A percentile compares a stretch with the other conserved stretches of the same genome.
These are phyloP conservation scores for Paracanthobrama guichenoti DNA, from an alignment of 2,113 vertebrate species.

Conservation along the genomic window DNA sequence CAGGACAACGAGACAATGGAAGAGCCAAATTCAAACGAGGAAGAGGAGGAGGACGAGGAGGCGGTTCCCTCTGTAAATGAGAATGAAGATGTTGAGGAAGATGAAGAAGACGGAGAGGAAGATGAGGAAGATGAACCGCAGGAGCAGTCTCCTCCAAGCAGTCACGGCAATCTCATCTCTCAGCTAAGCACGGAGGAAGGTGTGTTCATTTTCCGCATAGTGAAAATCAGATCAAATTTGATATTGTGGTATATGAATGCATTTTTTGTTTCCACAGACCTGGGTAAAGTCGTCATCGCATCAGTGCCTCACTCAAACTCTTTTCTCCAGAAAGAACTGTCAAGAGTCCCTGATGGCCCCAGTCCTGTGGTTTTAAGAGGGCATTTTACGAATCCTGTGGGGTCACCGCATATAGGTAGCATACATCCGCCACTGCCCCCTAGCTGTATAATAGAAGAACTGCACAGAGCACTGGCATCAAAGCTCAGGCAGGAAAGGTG, in stretches of 20 bases:
- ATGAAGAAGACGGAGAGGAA: constrained; percentile 54
- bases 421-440: constrained; percentile 92
- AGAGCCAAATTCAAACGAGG: constrained; percentile 50
- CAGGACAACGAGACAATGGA: constrained; percentile 52
- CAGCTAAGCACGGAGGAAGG: constrained; percentile 71
- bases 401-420: constrained; percentile 86
- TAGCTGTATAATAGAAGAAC: constrained; percentile 96
- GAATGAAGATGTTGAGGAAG: constrained; percentile 61
- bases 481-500: constrained; percentile 97
- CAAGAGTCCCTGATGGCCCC: constrained; percentile 75
- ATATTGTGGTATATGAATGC: not conserved
- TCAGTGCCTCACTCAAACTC: constrained; percentile 77
- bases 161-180: constrained; percentile 68
- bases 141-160: constrained; percentile 68
- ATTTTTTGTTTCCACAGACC: constrained; percentile 63
- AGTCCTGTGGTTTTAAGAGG: constrained; percentile 75
- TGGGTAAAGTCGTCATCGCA: constrained; percentile 74
- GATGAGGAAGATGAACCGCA: constrained; percentile 61
- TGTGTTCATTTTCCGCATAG: constrained; percentile 39
- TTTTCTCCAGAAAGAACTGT: constrained; percentile 77
- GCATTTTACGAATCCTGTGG: constrained; percentile 81
- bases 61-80: constrained; percentile 54
- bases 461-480: constrained; percentile 93
- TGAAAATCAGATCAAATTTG: not conserved
- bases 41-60: constrained; percentile 68